Conservation (phyloP, 2,113 vertebrate genomes). For the Boulengeromyrus knoepffleri region DNA sequence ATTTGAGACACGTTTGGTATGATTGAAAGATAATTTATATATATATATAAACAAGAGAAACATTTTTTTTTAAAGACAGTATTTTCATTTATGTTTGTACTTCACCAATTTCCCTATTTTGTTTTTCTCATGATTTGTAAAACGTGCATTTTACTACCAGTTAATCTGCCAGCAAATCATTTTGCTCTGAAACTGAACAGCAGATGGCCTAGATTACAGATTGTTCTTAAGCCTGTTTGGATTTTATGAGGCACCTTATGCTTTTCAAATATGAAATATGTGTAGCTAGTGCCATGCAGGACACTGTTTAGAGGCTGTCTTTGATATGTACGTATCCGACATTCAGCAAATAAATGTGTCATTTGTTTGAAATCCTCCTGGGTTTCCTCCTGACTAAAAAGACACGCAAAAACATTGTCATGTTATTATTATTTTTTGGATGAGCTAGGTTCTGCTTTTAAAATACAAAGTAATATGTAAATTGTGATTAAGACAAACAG, state of each 20-base stretch:
- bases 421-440: background rate
- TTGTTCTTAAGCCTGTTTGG: constrained; percentile 18
- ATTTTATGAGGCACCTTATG: constrained; percentile 28
- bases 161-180: constrained; percentile 27
- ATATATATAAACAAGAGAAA: background rate
- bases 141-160: background rate
- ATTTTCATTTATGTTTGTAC: background rate
- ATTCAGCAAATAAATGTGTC: background rate
- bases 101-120: background rate
- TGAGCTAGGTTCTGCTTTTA: background rate
- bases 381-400: background rate
- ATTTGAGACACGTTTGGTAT: too few species aligned
- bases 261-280: constrained; percentile 30
- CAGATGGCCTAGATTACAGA: constrained; percentile 29
- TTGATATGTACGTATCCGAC: background rate
- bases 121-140: background rate
- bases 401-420: background rate
- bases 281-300: background rate
- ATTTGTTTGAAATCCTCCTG: background rate
- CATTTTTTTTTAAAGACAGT: background rate
- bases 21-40: too few species aligned
- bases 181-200: constrained; percentile 51
- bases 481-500: constrained; percentile 28
- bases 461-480: background rate
- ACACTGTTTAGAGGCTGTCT: background rate